Base-by-base conservation (phyloP, 2,888 invertebrate species). In the Laothoe populi region DNA sequence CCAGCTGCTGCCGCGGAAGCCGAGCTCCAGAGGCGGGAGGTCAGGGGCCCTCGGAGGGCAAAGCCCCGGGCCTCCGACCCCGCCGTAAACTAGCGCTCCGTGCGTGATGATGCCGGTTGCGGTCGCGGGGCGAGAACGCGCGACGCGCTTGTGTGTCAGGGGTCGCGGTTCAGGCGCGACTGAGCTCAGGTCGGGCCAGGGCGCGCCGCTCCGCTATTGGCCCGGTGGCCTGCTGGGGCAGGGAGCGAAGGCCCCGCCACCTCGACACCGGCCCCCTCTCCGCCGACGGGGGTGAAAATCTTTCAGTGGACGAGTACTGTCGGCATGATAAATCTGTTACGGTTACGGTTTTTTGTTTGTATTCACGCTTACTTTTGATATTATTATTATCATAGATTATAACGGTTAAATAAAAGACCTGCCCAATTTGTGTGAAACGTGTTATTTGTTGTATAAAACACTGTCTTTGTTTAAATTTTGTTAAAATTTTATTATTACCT, bases 1-100 rank as follows among this genome's bases (percentile, higher is more conserved):
- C 93, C 93, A 91, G 81, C 86, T 83, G 81, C 86, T 83, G 72
- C 88, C 79, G 86, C 93, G 87, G 91, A 94, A 92, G 92, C 94
- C 94, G 92, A 90, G 94, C 90, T 90, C 93, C 87, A 90, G 87
- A 84, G 87, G 94, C 93, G 87, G 94, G 92, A 88, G 94, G 92
- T 85, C 94, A 88, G 87, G 91, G 92, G 84, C 94, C 82, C 83
- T 92, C 92, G 87, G 93, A 85, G 81, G 93, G 93, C 94, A 89
- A 79, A 94, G 92, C 93, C 94, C 88, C 93, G 93, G 85, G 93
- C 93, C 81, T 85, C 93, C 88, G 94, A 93, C 86, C 93, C 94
- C 86, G 92, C 92, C 93, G 86, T 93, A 93, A 71, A 94, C 93
- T 82, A 93, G 88, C 84, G 93, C 92, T 81, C 94, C 93, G 90